Evolutionary conservation across 1,140 invertebrate species (phyloP).

Genomic region (roundworm (Caenorhabditis elegans)): DNA sequence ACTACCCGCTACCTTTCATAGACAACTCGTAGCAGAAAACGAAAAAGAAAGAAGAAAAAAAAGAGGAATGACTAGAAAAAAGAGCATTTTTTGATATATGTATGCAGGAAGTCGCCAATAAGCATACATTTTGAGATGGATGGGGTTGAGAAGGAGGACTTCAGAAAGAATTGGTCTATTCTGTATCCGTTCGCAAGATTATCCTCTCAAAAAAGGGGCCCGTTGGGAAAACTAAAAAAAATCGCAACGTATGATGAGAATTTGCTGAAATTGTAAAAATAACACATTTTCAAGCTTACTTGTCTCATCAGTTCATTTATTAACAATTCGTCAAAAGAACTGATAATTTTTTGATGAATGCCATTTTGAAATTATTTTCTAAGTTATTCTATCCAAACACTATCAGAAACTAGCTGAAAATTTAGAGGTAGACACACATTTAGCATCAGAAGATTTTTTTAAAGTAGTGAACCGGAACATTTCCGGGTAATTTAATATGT

Average conservation of each 20-base stretch:
- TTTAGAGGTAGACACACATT: too few relatives aligned
- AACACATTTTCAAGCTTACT: too few relatives aligned
- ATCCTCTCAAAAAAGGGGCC: not conserved
- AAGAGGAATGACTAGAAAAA: not conserved
- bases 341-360: too few relatives aligned
- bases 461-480: not conserved
- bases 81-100: conserved; percentile 14
- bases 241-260: too few relatives aligned
- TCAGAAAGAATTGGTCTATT: not conserved
- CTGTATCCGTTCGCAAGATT: conserved; percentile 18
- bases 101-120: conserved; percentile 26
- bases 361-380: too few relatives aligned
- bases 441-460: too few relatives aligned
- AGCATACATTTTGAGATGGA: conserved; percentile 28
- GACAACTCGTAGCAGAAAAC: not conserved
- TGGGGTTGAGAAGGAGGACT: not conserved
- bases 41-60: not conserved
- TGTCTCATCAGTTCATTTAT: too few relatives aligned
- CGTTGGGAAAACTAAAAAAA: not conserved
- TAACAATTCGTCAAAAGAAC: too few relatives aligned
- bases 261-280: too few relatives aligned
- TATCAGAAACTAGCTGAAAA: too few relatives aligned
- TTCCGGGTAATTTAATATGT: not conserved
- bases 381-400: too few relatives aligned
- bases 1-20: not conserved